Percentiles rank a stretch among this genome's conserved stretches.
Conservation (phyloP, 2,888 invertebrate species). For the Cecidostiba fungosa region DNA sequence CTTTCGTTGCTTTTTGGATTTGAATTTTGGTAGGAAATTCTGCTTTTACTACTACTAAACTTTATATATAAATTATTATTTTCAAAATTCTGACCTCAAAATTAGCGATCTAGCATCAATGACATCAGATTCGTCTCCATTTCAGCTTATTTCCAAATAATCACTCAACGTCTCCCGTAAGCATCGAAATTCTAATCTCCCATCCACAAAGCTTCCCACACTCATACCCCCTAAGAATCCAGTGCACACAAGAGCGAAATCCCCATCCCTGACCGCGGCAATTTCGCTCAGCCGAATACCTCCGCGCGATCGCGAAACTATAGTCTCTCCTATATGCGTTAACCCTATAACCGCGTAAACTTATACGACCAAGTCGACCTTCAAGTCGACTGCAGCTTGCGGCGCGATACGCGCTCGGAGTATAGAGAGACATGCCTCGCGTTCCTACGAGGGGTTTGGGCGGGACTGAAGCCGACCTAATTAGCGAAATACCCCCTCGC, state of each 20-base stretch:
- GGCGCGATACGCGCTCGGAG: neutral
- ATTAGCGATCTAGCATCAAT: too few species aligned
- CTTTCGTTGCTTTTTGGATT: neutral
- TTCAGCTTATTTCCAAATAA: neutral
- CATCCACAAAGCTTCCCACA: neutral
- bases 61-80: neutral
- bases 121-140: neutral
- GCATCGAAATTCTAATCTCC: neutral
- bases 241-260: neutral
- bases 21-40: neutral
- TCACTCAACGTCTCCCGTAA: neutral
- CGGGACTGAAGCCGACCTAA: conserved; percentile 75
- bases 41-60: too few species aligned
- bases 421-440: conserved; percentile 56
- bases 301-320: conserved; percentile 54
- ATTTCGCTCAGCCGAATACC: conserved; percentile 21
- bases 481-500: conserved; percentile 74
- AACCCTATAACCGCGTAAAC: conserved; percentile 3
- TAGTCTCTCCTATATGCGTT: conserved; percentile 14
- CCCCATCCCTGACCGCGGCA: neutral
- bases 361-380: conserved; percentile 29
- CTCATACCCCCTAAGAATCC: conserved; percentile 4
- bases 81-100: too few species aligned
- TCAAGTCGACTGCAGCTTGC: neutral
- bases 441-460: conserved; percentile 52